Percentiles rank a stretch among this genome's conserved stretches.
phyloP scores from a whole-genome alignment of 2,797 vertebrate species.

The Scolopax rusticola region DNA sequence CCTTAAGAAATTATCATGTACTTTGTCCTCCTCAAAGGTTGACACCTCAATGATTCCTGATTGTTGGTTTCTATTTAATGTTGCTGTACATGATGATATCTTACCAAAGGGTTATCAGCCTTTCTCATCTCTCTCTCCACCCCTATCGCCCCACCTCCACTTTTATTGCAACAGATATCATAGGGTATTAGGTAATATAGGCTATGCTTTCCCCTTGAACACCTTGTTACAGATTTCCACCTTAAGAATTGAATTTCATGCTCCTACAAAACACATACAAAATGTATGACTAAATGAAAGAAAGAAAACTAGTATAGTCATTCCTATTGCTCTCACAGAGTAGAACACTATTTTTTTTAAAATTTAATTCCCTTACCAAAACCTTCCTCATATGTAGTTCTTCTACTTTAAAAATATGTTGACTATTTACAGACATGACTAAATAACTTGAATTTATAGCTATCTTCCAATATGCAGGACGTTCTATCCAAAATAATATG shows the following conservation, averaged over 20 bases:
- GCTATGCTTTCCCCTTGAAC: neutral
- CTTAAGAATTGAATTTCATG: neutral
- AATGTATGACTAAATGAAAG: neutral
- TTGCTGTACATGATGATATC: rapidly evolving
- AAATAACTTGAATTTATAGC: neutral
- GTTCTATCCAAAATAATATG: neutral
- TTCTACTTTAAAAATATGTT: neutral
- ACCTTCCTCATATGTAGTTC: neutral
- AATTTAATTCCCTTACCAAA: neutral
- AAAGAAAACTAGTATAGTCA: neutral
- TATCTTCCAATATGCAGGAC: neutral
- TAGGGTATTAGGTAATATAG: neutral
- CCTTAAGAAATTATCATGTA: neutral
- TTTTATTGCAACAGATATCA: neutral
- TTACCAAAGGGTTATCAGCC: neutral
- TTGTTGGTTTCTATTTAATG: rapidly evolving
- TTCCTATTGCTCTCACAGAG: neutral
- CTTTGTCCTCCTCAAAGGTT: neutral
- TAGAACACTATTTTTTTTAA: neutral
- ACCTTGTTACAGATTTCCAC: neutral
- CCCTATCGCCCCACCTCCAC: rapidly evolving
- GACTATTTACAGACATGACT: neutral
- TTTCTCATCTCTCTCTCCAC: neutral
- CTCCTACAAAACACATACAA: neutral
- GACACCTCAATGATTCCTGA: neutral